Percentiles rank a stretch among this genome's conserved stretches.
phyloP scores from a whole-genome alignment of 2,797 vertebrate species.

The Enteromius fasciolatus region DNA sequence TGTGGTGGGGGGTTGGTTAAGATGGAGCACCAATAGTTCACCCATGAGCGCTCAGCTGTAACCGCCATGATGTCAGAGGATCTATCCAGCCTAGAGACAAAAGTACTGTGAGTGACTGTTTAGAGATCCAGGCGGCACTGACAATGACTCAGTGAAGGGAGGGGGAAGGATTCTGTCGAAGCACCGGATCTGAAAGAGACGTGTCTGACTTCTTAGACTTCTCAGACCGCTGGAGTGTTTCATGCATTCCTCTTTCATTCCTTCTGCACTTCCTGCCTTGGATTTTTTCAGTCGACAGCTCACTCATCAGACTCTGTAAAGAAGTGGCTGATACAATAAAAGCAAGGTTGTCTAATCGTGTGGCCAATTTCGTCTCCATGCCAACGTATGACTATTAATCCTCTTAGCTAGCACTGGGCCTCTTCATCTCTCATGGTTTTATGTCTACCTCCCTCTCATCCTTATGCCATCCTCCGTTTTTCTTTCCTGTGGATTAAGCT shows the following conservation, averaged over 20 bases:
- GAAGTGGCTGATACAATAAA: conserved; percentile 49
- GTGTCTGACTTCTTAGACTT: conserved; percentile 41
- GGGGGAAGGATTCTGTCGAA: conserved; percentile 28
- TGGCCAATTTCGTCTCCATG: conserved; percentile 54
- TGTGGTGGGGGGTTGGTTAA: not conserved
- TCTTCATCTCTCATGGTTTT: conserved; percentile 30
- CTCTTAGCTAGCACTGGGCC: conserved; percentile 51
- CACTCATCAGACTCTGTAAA: conserved; percentile 41
- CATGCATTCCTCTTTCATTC: conserved; percentile 31
- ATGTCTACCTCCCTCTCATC: conserved; percentile 15
- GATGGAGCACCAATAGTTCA: not conserved
- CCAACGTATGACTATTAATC: conserved; percentile 58
- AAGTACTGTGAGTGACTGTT: conserved; percentile 51
- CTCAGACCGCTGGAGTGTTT: conserved; percentile 36
- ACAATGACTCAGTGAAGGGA: conserved; percentile 35
- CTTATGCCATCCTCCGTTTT: not conserved
- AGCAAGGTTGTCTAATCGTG: conserved; percentile 45
- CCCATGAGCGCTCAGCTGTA: conserved; percentile 38
- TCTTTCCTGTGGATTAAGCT: conserved; percentile 24
- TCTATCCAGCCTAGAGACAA: conserved; percentile 45
- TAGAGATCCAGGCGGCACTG: conserved; percentile 35
- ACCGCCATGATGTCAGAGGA: conserved; percentile 49
- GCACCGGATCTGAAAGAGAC: conserved; percentile 36
- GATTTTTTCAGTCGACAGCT: conserved; percentile 42
- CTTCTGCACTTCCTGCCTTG: conserved; percentile 40